Evolutionary conservation across 2,113 vertebrate genomes (phyloP).

Genomic region (Hypanus sabinus): DNA sequence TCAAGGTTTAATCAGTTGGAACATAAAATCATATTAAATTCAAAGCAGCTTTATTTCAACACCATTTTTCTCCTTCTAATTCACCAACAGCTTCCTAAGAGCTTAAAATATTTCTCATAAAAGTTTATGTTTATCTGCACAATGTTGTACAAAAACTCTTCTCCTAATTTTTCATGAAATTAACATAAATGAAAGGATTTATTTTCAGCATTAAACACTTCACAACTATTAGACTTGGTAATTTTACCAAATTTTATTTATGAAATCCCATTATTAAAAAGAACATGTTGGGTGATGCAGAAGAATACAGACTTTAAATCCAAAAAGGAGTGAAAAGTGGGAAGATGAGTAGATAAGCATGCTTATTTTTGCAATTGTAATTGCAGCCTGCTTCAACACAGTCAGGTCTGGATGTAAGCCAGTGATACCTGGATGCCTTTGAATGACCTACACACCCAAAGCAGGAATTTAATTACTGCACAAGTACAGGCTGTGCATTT

Average conservation of each 20-base stretch:
- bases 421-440: neutral
- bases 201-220: neutral
- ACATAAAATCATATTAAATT: neutral
- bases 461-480: neutral
- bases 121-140: neutral
- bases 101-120: neutral
- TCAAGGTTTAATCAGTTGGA: neutral
- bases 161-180: neutral
- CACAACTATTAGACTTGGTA: neutral
- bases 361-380: neutral
- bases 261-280: neutral
- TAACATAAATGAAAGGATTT: neutral
- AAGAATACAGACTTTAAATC: neutral
- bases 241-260: neutral
- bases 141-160: neutral
- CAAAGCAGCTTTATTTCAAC: slow-evolving; percentile 5
- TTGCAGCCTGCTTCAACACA: neutral
- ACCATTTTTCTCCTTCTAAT: neutral
- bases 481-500: neutral
- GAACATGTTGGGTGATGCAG: neutral
- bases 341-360: neutral
- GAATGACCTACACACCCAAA: neutral
- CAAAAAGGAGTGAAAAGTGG: neutral
- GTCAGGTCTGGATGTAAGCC: neutral
- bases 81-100: neutral